These are phyloP conservation scores for Batillaria attramentaria DNA, from an alignment of 1,140 invertebrate genomes.

Conservation along the genomic window DNA sequence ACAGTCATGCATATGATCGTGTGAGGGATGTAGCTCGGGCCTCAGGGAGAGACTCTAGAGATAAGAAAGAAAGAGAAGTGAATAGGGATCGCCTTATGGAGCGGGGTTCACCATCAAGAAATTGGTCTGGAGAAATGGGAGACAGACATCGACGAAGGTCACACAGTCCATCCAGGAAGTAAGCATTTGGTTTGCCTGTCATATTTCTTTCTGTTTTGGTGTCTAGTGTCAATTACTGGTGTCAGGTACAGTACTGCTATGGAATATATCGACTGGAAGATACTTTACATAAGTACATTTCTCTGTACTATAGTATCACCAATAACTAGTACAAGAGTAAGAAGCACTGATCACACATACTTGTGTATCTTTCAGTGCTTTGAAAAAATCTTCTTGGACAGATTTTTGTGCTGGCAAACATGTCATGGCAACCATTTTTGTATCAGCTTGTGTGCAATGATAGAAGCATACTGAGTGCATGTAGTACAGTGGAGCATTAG, in stretches of 20 bases:
- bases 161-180: conserved; percentile 20
- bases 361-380: too few relatives aligned
- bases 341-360: too few relatives aligned
- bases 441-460: too few relatives aligned
- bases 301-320: too few relatives aligned
- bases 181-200: not conserved
- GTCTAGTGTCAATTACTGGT: not conserved
- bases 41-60: not conserved
- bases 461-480: too few relatives aligned
- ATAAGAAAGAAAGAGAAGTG: not conserved
- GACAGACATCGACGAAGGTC: conserved; percentile 25
- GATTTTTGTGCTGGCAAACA: too few relatives aligned
- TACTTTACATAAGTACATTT: too few relatives aligned
- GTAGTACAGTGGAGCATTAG: too few relatives aligned
- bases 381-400: too few relatives aligned
- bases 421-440: too few relatives aligned
- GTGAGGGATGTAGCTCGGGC: not conserved
- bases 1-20: not conserved
- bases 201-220: not conserved
- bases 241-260: not conserved
- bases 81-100: not conserved
- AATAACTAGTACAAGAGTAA: too few relatives aligned
- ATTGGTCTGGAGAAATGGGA: conserved; percentile 8
- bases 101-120: conserved; percentile 27
- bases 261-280: too few relatives aligned